Evolutionary conservation across 1,140 invertebrate genomes (phyloP).

Genomic region (Drosophila bocki): DNA sequence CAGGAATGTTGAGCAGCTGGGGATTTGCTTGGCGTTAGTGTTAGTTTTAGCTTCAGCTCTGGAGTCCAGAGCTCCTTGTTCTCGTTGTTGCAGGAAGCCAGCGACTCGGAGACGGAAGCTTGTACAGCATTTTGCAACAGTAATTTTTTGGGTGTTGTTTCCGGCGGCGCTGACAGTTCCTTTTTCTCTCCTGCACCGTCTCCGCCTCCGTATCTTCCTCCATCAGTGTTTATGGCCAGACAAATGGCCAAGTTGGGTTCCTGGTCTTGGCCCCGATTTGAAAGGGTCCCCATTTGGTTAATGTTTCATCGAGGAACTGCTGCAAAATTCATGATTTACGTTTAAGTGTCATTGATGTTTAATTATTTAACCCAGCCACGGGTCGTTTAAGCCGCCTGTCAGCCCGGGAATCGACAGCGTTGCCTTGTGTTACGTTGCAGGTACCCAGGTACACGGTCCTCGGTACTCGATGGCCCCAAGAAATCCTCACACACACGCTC

Average conservation of each 20-base stretch:
- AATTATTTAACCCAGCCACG: constrained; percentile 73
- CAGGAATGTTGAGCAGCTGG: constrained; percentile 65
- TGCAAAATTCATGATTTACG: constrained; percentile 84
- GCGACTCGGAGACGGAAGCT: constrained; percentile 71
- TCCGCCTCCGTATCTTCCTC: constrained; percentile 15
- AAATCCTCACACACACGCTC: constrained; percentile 13
- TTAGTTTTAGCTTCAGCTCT: constrained; percentile 36
- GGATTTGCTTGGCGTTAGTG: constrained; percentile 66
- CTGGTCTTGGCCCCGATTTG: constrained; percentile 29
- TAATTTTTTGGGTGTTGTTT: constrained; percentile 84
- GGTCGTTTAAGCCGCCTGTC: constrained; percentile 66
- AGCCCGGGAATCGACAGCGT: constrained; percentile 30
- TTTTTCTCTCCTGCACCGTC: not conserved
- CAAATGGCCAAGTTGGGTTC: constrained; percentile 20
- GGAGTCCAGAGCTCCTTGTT: constrained; percentile 38
- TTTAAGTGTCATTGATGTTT: constrained; percentile 82
- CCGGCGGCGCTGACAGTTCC: constrained; percentile 76
- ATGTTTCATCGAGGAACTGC: constrained; percentile 58
- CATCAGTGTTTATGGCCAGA: constrained; percentile 60
- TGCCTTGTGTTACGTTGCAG: constrained; percentile 24
- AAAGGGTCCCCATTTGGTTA: constrained; percentile 71
- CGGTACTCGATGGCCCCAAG: constrained; percentile 15
- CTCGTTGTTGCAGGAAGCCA: constrained; percentile 65
- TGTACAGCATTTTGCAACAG: constrained; percentile 80
- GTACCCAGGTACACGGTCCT: not conserved